phyloP scores from a whole-genome alignment of 1,140 invertebrate species.

The Drosophila teissieri region DNA sequence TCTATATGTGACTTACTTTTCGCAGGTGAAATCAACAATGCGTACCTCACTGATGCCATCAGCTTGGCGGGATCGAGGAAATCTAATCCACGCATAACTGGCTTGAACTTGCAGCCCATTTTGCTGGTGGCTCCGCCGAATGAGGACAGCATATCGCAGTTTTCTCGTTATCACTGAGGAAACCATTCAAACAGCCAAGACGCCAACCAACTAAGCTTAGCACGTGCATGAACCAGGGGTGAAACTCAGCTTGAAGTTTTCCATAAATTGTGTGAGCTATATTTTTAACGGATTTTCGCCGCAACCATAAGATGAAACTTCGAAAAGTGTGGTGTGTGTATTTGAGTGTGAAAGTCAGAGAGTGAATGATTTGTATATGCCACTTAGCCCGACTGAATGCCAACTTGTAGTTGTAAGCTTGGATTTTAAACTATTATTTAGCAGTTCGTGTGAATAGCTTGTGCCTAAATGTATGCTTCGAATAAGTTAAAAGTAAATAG shows the following conservation, averaged over 20 bases:
- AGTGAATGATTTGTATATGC: constrained; percentile 31
- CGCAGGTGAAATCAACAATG: constrained; percentile 94
- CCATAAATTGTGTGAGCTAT: constrained; percentile 9
- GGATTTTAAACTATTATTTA: constrained; percentile 46
- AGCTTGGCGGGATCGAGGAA: constrained; percentile 93
- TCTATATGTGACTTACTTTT: background rate
- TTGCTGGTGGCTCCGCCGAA: constrained; percentile 85
- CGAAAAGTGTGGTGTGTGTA: constrained; percentile 9
- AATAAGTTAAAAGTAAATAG: constrained; percentile 26
- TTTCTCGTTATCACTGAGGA: constrained; percentile 86
- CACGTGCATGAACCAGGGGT: constrained; percentile 25
- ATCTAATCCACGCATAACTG: constrained; percentile 85
- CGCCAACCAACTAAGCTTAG: constrained; percentile 37
- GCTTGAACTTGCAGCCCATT: constrained; percentile 92
- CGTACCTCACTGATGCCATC: constrained; percentile 91
- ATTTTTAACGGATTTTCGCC: constrained; percentile 30
- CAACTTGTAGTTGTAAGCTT: constrained; percentile 52
- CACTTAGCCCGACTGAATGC: constrained; percentile 65
- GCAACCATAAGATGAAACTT: constrained; percentile 12
- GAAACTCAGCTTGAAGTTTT: constrained; percentile 21
- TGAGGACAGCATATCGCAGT: constrained; percentile 90
- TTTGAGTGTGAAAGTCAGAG: constrained; percentile 26
- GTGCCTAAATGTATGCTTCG: constrained; percentile 63
- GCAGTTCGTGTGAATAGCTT: constrained; percentile 66
- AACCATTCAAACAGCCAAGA: constrained; percentile 16